phyloP scores from a whole-genome alignment of 2,113 vertebrate genomes.

The Uria aalge region DNA sequence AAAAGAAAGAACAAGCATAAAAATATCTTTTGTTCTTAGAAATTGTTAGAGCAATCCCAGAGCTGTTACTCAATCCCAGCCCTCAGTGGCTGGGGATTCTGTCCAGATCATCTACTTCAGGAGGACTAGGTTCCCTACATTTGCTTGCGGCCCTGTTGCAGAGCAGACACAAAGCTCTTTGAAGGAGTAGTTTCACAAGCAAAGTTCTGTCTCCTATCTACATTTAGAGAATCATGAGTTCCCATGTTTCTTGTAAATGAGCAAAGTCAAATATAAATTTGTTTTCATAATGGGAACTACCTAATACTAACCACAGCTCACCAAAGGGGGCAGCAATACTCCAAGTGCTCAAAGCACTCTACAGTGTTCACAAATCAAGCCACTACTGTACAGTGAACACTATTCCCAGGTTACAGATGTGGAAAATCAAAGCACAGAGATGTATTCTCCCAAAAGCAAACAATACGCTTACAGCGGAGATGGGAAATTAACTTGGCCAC shows the following conservation, averaged over 20 bases:
- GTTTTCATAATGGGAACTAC: not conserved
- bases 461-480: not conserved
- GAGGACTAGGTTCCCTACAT: not conserved
- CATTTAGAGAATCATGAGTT: not conserved
- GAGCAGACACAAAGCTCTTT: not conserved
- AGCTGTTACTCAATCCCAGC: not conserved
- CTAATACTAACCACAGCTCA: not conserved
- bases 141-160: not conserved
- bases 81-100: not conserved
- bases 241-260: not conserved
- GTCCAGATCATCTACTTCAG: not conserved
- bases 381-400: not conserved
- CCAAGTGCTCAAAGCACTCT: not conserved
- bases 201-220: not conserved
- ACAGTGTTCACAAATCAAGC: not conserved
- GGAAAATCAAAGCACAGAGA: not conserved
- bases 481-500: not conserved
- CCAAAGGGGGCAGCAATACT: not conserved
- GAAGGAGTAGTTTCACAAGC: not conserved
- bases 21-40: not conserved
- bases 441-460: not conserved
- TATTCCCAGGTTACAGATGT: not conserved
- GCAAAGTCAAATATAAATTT: not conserved
- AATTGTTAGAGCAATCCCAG: not conserved
- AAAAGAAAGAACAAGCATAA: not conserved